These are phyloP conservation scores for Ophioninae sp. DNA, from an alignment of 2,888 invertebrate genomes.

Conservation along the genomic window DNA sequence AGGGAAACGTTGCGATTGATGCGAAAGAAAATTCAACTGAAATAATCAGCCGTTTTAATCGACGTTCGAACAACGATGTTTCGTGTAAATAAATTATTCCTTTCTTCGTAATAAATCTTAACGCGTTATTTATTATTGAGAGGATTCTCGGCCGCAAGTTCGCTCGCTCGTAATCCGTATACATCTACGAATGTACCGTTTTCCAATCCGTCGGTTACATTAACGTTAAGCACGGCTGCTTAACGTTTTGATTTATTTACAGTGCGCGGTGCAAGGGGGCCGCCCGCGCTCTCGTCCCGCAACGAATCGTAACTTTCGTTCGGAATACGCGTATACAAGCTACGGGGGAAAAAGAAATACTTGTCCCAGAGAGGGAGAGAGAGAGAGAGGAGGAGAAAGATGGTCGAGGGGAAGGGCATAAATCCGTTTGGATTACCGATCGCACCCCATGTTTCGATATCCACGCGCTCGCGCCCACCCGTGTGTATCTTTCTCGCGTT, in stretches of 20 bases:
- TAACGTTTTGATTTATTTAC: not conserved
- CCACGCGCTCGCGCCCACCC: conserved; percentile 25
- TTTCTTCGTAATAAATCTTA: too few relatives aligned
- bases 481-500: conserved; percentile 59
- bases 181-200: not conserved
- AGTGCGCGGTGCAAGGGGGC: not conserved
- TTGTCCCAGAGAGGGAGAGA: conserved; percentile 16
- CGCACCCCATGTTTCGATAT: conserved; percentile 44
- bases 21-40: too few relatives aligned
- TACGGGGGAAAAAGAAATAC: conserved; percentile 7
- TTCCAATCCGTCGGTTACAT: conserved; percentile 12
- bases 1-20: too few relatives aligned
- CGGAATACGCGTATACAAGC: not conserved
- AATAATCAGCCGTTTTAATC: too few relatives aligned
- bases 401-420: conserved; percentile 44
- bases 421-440: conserved; percentile 59
- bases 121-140: not conserved
- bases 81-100: too few relatives aligned
- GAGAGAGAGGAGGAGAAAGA: conserved; percentile 32
- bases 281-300: not conserved
- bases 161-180: not conserved
- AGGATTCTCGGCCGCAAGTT: not conserved
- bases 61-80: too few relatives aligned
- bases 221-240: not conserved
- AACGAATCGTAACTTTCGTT: not conserved